Conservation (phyloP, 1,140 invertebrate genomes). For the Daktulosphaira vitifoliae region DNA sequence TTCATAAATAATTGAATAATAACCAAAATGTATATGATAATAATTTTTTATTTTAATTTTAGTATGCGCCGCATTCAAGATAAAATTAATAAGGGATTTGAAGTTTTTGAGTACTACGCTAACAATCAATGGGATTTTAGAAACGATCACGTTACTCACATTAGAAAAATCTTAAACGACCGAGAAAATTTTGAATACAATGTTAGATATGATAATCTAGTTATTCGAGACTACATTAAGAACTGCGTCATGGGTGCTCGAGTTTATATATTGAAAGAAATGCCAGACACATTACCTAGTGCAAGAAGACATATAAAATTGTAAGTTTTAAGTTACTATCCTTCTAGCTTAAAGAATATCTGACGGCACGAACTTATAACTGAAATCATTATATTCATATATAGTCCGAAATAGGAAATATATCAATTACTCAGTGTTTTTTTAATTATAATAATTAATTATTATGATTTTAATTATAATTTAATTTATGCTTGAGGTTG, state of each 20-base stretch:
- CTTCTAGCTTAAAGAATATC: no score
- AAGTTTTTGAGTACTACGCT: constrained; percentile 76
- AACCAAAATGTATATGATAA: no score
- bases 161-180: constrained; percentile 54
- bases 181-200: constrained; percentile 57
- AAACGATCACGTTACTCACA: constrained; percentile 52
- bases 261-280: constrained; percentile 70
- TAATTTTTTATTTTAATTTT: constrained; percentile 40
- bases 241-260: constrained; percentile 62
- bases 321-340: no score
- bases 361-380: no score
- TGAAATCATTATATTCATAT: no score
- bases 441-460: no score
- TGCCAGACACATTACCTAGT: constrained; percentile 70
- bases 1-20: neutral
- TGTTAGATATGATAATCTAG: constrained; percentile 59
- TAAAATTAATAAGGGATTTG: constrained; percentile 68
- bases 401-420: no score
- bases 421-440: no score
- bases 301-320: constrained; percentile 63
- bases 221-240: constrained; percentile 63
- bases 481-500: no score
- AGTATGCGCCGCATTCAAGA: constrained; percentile 65
- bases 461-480: no score
- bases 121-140: constrained; percentile 78